Percentiles rank a stretch among this genome's conserved stretches.
Conservation (phyloP, 2,797 vertebrate species). For the Lepus townsendii region DNA sequence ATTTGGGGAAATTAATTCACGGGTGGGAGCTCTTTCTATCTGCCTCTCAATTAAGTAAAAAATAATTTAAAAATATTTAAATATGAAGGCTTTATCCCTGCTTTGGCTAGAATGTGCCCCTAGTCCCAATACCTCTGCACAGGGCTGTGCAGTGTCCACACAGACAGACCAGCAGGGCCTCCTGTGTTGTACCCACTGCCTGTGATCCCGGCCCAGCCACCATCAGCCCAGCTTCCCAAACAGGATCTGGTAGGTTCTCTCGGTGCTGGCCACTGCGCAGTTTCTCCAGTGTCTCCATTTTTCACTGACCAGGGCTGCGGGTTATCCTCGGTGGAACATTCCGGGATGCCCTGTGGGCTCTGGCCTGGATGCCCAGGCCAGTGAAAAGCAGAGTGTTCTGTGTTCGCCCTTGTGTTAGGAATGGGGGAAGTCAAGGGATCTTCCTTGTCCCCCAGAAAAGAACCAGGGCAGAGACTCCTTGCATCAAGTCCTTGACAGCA, state of each 20-base stretch:
- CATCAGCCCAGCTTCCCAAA: background rate
- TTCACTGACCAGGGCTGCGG: background rate
- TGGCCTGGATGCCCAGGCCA: background rate
- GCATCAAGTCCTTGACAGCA: background rate
- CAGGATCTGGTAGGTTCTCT: background rate
- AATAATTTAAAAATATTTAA: too few relatives aligned
- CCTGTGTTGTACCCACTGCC: background rate
- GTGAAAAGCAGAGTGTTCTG: fast-evolving
- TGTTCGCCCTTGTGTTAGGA: background rate
- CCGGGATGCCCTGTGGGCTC: background rate
- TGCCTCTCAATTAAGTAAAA: too few relatives aligned
- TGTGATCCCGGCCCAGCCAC: background rate
- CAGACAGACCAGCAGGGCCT: background rate
- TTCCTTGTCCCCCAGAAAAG: background rate
- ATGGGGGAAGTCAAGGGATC: background rate
- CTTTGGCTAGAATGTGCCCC: background rate
- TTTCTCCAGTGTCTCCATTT: background rate
- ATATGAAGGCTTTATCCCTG: background rate
- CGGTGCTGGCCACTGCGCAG: fast-evolving
- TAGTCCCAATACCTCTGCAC: too few relatives aligned
- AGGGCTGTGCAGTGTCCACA: background rate
- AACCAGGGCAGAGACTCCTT: background rate
- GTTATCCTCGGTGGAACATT: background rate
- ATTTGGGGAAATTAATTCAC: too few relatives aligned
- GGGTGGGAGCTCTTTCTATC: too few relatives aligned